Evolutionary conservation across 1,140 invertebrate genomes (phyloP), one percentile per base, ranked within the genome.

Genomic region (Temnothorax longispinosus): DNA sequence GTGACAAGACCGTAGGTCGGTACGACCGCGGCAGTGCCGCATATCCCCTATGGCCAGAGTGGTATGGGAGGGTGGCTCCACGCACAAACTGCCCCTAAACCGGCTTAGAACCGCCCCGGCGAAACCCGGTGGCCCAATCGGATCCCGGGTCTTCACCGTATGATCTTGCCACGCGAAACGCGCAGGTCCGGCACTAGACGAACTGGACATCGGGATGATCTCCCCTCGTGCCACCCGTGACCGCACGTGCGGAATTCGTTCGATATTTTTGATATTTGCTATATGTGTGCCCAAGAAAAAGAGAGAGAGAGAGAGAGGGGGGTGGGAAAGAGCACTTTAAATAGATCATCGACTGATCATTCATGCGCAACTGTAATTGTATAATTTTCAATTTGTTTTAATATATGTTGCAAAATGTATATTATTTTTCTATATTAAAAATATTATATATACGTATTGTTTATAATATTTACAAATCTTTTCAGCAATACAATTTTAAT

Each of bases 41-140:
- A 82, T 71, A 65, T 71, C 75, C 82, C 71, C 82, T 71, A 75
- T 86, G 88, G 89, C 89, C 91, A 90, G 87, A 71, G 67, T 18
- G 80, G 86, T 89, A 56, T 69, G 77, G 47, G 50, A 90, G 91
- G 87, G 86, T 92, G 90, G 90, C 86, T 90, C 86, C 86, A 87
- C 86, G 90, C 80, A 87, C 85, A 93, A 93, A 94, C 93, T 94
- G 93, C 94, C 94, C 94, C 94, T 95, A 95, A 95, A 95, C 94
- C 93, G 92, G 94, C 93, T 95, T 95, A 95, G 94, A 95, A 95
- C 94, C 94, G 94, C 95, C 95, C 93, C 88, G 69, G 82, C 88
- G 86, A 85, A 91, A 90, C 87, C 85, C 65, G 80, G 89, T 90
- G 87, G 88, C 90, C 95, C 94, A 95, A 95, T 95, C 88, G 91